Percentiles rank a stretch among this genome's conserved stretches.
phyloP scores from a whole-genome alignment of 2,888 invertebrate genomes.

The Venustoraphidia nigricollis region DNA sequence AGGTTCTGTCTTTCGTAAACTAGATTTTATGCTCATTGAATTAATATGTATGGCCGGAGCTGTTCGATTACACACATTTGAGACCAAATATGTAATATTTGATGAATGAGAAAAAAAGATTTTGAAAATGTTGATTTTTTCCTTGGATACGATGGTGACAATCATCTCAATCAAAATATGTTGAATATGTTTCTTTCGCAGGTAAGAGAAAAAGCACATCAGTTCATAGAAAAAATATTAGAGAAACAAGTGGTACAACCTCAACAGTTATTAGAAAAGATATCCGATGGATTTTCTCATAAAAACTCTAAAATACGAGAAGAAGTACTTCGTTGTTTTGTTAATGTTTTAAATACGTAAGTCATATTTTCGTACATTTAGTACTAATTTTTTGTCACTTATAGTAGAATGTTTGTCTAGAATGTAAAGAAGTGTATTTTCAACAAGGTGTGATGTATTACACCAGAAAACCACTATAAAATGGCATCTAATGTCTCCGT shows the following conservation, averaged over 20 bases:
- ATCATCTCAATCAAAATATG: slow-evolving; percentile 22
- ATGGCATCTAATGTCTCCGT: no score
- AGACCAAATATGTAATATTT: no score
- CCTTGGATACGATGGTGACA: slow-evolving; percentile 44
- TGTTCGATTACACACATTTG: no score
- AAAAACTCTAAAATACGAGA: slow-evolving; percentile 88
- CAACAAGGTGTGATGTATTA: no score
- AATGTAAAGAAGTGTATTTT: no score
- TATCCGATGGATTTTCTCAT: slow-evolving; percentile 56
- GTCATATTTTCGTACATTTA: slow-evolving; percentile 18
- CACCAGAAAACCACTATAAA: no score
- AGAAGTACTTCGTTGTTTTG: slow-evolving; percentile 70
- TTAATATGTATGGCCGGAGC: no score
- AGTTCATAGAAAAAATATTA: slow-evolving; percentile 55
- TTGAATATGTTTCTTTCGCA: background rate
- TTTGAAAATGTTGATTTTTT: slow-evolving; percentile 6
- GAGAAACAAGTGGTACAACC: slow-evolving; percentile 52
- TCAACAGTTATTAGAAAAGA: slow-evolving; percentile 56
- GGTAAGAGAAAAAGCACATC: slow-evolving; percentile 51
- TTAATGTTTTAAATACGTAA: slow-evolving; percentile 70
- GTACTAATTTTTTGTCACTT: no score
- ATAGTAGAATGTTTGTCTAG: no score
- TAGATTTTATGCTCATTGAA: no score
- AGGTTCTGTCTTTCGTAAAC: no score
- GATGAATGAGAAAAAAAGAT: background rate